These are phyloP conservation scores for Meteorus sp. DNA, from an alignment of 1,140 invertebrate species.

Conservation along the genomic window DNA sequence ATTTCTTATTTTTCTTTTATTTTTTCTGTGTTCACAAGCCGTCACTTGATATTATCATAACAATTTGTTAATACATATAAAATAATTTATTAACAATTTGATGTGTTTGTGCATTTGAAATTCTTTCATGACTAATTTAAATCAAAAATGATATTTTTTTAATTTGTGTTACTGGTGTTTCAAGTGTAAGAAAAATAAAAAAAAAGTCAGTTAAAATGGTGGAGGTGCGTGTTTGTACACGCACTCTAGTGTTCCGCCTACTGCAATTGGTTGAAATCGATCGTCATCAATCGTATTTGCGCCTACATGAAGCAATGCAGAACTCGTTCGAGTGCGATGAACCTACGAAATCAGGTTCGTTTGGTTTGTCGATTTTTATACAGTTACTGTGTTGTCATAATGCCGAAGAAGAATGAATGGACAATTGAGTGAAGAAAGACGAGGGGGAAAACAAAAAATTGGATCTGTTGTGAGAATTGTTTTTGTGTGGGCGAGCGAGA, in stretches of 20 bases:
- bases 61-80: too few species aligned
- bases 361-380: constrained; percentile 18
- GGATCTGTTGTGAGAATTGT: not conserved
- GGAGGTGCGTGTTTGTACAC: too few species aligned
- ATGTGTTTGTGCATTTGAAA: too few species aligned
- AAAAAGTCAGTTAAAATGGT: too few species aligned
- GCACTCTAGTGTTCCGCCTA: constrained; percentile 10
- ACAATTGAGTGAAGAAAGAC: constrained; percentile 2
- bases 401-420: constrained; percentile 1
- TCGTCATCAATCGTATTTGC: not conserved
- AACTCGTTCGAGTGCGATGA: constrained; percentile 11
- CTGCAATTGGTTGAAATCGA: not conserved
- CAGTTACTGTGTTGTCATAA: not conserved
- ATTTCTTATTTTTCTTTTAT: not conserved
- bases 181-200: too few species aligned
- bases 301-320: constrained; percentile 7
- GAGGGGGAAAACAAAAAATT: too few species aligned
- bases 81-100: too few species aligned
- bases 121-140: too few species aligned
- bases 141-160: too few species aligned
- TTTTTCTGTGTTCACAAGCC: not conserved
- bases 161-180: too few species aligned
- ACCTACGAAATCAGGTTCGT: constrained; percentile 7
- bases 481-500: constrained; percentile 20
- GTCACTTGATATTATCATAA: constrained; percentile 5